Evolutionary conservation across 2,113 vertebrate genomes (phyloP), one percentile per base, ranked within the genome.

Genomic region (Chrysemys picta): DNA sequence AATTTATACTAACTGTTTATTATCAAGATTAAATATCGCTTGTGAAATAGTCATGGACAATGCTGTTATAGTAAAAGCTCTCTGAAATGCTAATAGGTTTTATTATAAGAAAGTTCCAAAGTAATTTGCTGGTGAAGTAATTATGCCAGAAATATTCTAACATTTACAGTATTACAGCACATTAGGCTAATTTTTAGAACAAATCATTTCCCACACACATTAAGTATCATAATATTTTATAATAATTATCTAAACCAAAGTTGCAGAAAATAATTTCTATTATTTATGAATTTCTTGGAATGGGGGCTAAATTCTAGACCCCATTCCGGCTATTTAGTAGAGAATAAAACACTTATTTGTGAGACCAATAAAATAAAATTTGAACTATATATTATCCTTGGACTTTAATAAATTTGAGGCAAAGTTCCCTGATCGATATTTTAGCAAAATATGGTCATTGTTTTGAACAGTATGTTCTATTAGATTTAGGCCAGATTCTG

Each of bases 31-130:
- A 94, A 91, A 69, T 87, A 47, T 85, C 59, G 88, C 85, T 87
- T 97, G 82, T 90, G 38, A 87, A 93, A 91, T 81, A 89, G 95
- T 93, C 93, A 84, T 53, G 47, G 62, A 9, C 21, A 89, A 29
- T 69, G 3, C 35, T 92, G 49, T 87, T 92, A 81, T 89, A 81
- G 31, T 38, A 91, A 84, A 94, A 91, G 45, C 90, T 80, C 62
- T 89, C 50, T 91, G 62, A 96, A 91, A 95, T 92, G 50, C 88
- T 91, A 96, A 75, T 72, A 45, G 47, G 87, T 21, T 29, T 95
- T 94, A 47, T 88, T 76, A 90, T 89, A 38, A 65, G 91, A 93
- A 87, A 78, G 38, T 80, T 93, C 52, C 54, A 85, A 24, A 76
- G 88, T 93, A 91, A 96, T 93, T 94, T 93, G 85, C 21, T 90